Conservation (phyloP, 92 coral and sea anemone genomes). For the Montipora capitata region DNA sequence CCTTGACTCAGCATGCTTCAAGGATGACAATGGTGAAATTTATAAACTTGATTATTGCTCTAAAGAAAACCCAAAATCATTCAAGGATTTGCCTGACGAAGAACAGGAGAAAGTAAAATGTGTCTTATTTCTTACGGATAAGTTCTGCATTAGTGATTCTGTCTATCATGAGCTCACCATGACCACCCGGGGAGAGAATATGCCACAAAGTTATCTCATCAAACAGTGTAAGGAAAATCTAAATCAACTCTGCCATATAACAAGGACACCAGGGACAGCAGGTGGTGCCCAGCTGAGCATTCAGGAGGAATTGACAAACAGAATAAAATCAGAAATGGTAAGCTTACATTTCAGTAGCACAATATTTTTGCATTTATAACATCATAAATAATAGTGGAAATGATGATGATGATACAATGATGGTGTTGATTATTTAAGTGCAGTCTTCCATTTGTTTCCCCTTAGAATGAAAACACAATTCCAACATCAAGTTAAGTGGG, state of each 20-base stretch:
- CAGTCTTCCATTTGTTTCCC: not conserved
- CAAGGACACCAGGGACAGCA: slow-evolving; percentile 70
- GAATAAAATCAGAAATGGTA: slow-evolving; percentile 18
- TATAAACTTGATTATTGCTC: slow-evolving; percentile 30
- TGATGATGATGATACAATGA: not conserved
- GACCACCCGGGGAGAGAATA: slow-evolving; percentile 63
- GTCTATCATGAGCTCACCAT: slow-evolving; percentile 78
- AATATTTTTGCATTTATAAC: not conserved
- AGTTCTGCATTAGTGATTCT: slow-evolving; percentile 79
- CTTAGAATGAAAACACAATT: not conserved
- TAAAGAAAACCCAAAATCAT: slow-evolving; percentile 47
- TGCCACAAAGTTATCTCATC: slow-evolving; percentile 65
- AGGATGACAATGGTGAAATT: no score
- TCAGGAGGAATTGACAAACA: slow-evolving; percentile 52
- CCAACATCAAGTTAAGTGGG: slow-evolving; percentile 43
- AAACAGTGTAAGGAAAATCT: slow-evolving; percentile 60
- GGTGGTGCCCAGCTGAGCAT: slow-evolving; percentile 70
- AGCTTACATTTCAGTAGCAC: not conserved
- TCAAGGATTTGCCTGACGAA: slow-evolving; percentile 56
- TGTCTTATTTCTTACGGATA: slow-evolving; percentile 61
- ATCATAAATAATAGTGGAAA: not conserved
- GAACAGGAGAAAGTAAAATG: slow-evolving; percentile 67
- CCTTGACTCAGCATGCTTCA: no score
- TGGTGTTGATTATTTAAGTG: not conserved
- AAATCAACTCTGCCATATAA: slow-evolving; percentile 49